A percentile compares a stretch with the other conserved stretches of the same genome.
phyloP scores from a whole-genome alignment of 2,797 vertebrate genomes.

The Microchirus variegatus region DNA sequence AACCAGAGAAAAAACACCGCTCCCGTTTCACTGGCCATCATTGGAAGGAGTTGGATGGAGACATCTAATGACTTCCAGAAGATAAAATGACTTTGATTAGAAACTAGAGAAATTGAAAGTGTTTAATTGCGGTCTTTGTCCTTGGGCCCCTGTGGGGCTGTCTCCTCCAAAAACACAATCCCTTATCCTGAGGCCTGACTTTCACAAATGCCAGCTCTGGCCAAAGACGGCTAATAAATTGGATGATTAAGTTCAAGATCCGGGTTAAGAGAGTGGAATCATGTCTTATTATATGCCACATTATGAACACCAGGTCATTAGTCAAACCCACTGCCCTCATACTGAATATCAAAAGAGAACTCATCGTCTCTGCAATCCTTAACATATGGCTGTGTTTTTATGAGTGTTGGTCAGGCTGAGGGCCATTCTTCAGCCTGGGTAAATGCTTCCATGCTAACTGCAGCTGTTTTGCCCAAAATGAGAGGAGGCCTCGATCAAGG shows the following conservation, averaged over 20 bases:
- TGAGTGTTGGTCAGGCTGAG: slow-evolving; percentile 59
- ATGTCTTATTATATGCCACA: slow-evolving; percentile 51
- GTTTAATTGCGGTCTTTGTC: slow-evolving; percentile 18
- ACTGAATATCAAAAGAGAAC: slow-evolving; percentile 54
- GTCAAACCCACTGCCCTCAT: slow-evolving; percentile 36
- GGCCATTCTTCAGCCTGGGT: slow-evolving; percentile 58
- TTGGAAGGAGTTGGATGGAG: slow-evolving; percentile 25
- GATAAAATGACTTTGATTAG: slow-evolving; percentile 21
- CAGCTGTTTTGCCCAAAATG: slow-evolving; percentile 34
- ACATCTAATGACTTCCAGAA: slow-evolving; percentile 9
- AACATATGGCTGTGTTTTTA: slow-evolving; percentile 73
- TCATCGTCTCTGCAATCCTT: slow-evolving; percentile 51
- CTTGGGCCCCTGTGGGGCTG: not conserved
- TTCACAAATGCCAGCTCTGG: slow-evolving; percentile 29
- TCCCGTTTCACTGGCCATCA: slow-evolving; percentile 39
- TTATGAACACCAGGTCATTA: slow-evolving; percentile 56
- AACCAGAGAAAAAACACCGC: slow-evolving; percentile 21
- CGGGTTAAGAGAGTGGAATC: slow-evolving; percentile 54
- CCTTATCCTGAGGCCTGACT: slow-evolving; percentile 16
- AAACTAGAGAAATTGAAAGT: slow-evolving; percentile 15
- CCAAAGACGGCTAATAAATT: slow-evolving; percentile 49
- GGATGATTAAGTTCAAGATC: slow-evolving; percentile 57
- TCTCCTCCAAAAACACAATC: slow-evolving; percentile 12
- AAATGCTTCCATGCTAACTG: slow-evolving; percentile 67
- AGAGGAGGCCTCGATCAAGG: slow-evolving; percentile 48